phyloP scores from a whole-genome alignment of 2,797 vertebrate species.

The Micrastur ruficollis region DNA sequence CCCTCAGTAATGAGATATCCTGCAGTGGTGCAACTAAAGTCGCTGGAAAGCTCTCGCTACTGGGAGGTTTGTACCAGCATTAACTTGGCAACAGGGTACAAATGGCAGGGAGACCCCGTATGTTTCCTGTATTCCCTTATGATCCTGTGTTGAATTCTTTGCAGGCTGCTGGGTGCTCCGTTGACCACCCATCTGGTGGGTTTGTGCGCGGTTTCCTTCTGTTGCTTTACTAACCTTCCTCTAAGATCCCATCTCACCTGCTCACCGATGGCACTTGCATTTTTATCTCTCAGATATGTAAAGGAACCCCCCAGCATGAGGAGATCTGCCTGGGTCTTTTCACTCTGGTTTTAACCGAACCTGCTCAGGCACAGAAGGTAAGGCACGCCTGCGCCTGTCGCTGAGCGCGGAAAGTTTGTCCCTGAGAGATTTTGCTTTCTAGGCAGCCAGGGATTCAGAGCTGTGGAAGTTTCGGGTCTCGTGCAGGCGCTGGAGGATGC shows the following conservation, averaged over 20 bases:
- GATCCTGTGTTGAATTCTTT: neutral
- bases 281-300: constrained; percentile 84
- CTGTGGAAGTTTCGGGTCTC: neutral
- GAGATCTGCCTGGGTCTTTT: constrained; percentile 93
- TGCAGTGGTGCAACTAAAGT: fast-evolving
- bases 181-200: neutral
- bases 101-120: fast-evolving
- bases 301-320: constrained; percentile 93
- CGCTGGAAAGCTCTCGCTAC: fast-evolving
- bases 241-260: fast-evolving
- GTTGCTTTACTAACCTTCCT: too few species aligned
- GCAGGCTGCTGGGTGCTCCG: neutral
- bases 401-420: fast-evolving
- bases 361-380: constrained; percentile 90
- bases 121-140: too few species aligned
- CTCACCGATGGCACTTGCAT: fast-evolving
- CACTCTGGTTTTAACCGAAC: constrained; percentile 85
- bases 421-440: fast-evolving
- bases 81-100: fast-evolving
- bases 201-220: neutral
- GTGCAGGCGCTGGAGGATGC: neutral
- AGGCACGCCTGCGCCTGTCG: neutral
- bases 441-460: neutral
- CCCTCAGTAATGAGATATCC: fast-evolving
- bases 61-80: neutral